Conservation (phyloP, 2,888 invertebrate genomes). For the Drosophila quinaria region DNA sequence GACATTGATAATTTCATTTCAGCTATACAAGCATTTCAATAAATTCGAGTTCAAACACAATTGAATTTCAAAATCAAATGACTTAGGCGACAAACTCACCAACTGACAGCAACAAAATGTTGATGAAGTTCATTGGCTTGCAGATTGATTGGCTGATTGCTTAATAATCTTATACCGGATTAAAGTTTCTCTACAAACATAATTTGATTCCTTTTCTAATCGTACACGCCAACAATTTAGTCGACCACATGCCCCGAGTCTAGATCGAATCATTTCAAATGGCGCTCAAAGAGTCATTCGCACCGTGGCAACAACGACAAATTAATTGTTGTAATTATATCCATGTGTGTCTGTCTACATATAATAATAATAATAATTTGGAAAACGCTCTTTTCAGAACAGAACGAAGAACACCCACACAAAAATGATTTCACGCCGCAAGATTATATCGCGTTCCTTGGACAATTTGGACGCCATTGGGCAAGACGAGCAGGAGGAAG, state of each 20-base stretch:
- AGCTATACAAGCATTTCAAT: constrained; percentile 33
- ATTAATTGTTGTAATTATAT: constrained; percentile 72
- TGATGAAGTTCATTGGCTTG: constrained; percentile 72
- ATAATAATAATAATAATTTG: constrained; percentile 60
- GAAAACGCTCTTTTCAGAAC: constrained; percentile 51
- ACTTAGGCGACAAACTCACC: constrained; percentile 43
- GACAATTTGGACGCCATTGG: constrained; percentile 94
- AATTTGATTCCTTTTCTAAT: constrained; percentile 46
- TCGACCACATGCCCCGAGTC: constrained; percentile 29
- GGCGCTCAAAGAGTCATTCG: constrained; percentile 65
- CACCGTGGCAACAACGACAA: constrained; percentile 52
- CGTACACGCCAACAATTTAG: constrained; percentile 56
- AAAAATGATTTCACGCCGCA: constrained; percentile 95
- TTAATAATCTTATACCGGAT: constrained; percentile 70
- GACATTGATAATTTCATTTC: constrained; percentile 71
- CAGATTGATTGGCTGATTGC: constrained; percentile 79
- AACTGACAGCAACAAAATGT: constrained; percentile 9
- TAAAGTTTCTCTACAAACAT: constrained; percentile 40
- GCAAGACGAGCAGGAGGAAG: constrained; percentile 90
- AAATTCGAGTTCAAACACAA: constrained; percentile 24
- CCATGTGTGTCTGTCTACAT: constrained; percentile 12
- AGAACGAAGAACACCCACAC: constrained; percentile 40
- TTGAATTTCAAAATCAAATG: constrained; percentile 31
- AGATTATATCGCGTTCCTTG: constrained; percentile 95
- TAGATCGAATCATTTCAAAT: constrained; percentile 71